A percentile compares a stretch with the other conserved stretches of the same genome.
Conservation (phyloP, 2,888 invertebrate genomes). For the Acanthopleura granulata region DNA sequence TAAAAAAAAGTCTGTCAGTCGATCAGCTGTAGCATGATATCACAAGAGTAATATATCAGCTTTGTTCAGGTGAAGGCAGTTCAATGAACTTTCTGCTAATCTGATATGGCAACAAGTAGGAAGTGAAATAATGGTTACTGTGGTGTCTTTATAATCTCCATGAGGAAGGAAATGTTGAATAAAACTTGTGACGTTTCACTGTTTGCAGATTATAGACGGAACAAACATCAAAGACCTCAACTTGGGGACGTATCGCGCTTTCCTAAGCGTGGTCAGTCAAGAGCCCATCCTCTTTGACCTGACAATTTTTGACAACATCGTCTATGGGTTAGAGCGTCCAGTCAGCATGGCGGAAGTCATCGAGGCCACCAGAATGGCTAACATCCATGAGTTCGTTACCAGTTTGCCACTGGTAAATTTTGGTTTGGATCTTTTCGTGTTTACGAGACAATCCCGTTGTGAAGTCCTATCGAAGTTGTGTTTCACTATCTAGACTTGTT, state of each 20-base stretch:
- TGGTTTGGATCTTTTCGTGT: neutral
- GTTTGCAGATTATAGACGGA: constrained; percentile 59
- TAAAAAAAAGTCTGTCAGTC: too few species aligned
- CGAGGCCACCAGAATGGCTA: constrained; percentile 59
- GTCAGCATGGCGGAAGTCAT: constrained; percentile 48
- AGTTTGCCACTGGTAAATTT: constrained; percentile 51
- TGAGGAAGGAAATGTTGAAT: too few species aligned
- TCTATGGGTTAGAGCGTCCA: constrained; percentile 77
- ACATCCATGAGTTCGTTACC: constrained; percentile 65
- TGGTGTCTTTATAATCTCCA: too few species aligned
- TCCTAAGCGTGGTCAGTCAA: constrained; percentile 90
- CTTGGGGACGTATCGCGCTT: constrained; percentile 77
- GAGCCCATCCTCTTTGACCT: constrained; percentile 90
- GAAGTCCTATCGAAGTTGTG: too few species aligned
- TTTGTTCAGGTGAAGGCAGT: too few species aligned
- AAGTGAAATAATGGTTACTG: too few species aligned
- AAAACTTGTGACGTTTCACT: neutral
- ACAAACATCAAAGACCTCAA: constrained; percentile 78
- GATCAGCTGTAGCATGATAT: too few species aligned
- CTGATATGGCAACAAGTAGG: too few species aligned
- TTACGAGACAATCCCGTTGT: neutral
- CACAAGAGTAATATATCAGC: too few species aligned
- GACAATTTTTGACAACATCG: constrained; percentile 88
- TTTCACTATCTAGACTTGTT: too few species aligned
- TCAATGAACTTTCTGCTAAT: too few species aligned